A percentile compares a stretch with the other conserved stretches of the same genome.
Conservation (phyloP, 1,140 invertebrate species). For the Pogonus chalceus region DNA sequence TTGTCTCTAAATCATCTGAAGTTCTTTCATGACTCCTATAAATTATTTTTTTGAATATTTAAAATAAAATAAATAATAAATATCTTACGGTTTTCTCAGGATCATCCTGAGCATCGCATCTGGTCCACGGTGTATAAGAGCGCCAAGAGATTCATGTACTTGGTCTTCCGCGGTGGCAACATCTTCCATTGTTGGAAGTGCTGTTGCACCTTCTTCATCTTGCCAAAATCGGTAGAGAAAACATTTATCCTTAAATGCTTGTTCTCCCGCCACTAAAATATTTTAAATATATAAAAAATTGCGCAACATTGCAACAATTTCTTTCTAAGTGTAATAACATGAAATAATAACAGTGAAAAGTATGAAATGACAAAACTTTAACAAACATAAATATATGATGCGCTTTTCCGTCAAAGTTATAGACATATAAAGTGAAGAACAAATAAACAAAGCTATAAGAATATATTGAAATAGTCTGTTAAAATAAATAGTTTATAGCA, state of each 20-base stretch:
- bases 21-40: slow-evolving; percentile 62
- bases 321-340: no score
- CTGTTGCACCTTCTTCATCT: slow-evolving; percentile 49
- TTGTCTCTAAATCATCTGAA: slow-evolving; percentile 69
- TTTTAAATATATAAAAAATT: no score
- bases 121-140: slow-evolving; percentile 56
- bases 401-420: no score
- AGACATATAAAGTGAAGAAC: no score
- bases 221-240: slow-evolving; percentile 72
- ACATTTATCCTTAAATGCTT: slow-evolving; percentile 77
- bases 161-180: slow-evolving; percentile 54
- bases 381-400: no score
- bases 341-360: no score
- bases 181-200: slow-evolving; percentile 44
- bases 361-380: no score
- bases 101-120: slow-evolving; percentile 75
- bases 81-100: slow-evolving; percentile 64
- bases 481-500: no score
- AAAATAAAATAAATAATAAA: neutral
- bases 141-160: slow-evolving; percentile 53
- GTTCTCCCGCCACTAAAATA: slow-evolving; percentile 63
- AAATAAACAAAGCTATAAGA: no score
- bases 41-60: slow-evolving; percentile 12
- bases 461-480: no score
- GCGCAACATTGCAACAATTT: no score